Conservation (phyloP, 53 echinoderm and acorn worm genomes). For the Astropecten irregularis region DNA sequence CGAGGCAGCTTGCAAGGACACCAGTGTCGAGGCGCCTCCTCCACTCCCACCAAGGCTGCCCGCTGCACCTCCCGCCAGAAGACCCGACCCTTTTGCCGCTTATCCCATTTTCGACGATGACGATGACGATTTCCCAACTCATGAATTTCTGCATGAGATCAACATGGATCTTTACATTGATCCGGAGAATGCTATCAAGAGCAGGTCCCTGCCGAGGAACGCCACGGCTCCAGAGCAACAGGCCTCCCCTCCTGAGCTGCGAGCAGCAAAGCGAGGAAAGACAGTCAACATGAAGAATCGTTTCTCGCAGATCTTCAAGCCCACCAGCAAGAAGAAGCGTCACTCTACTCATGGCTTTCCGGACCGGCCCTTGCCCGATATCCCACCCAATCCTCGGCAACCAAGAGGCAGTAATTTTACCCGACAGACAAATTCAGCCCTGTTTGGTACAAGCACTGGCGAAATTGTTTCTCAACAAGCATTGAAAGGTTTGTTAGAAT, state of each 20-base stretch:
- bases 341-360: conserved; percentile 61
- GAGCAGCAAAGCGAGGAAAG: conserved; percentile 34
- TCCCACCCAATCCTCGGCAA: conserved; percentile 39
- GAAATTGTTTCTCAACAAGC: conserved; percentile 35
- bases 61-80: neutral
- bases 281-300: conserved; percentile 47
- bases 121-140: conserved; percentile 49
- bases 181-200: conserved; percentile 38
- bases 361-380: conserved; percentile 66
- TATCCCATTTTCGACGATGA: conserved; percentile 35
- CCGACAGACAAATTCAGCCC: neutral
- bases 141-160: conserved; percentile 53
- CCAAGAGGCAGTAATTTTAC: neutral
- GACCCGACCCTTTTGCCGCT: neutral
- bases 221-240: neutral
- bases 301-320: conserved; percentile 55
- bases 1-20: neutral
- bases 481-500: conserved; percentile 32
- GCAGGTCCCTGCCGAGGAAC: conserved; percentile 49
- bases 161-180: conserved; percentile 44
- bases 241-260: conserved; percentile 43
- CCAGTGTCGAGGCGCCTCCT: conserved; percentile 12
- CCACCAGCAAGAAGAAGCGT: conserved; percentile 43
- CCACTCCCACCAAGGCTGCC: conserved; percentile 52
- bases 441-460: conserved; percentile 17